Evolutionary conservation across 2,113 vertebrate species (phyloP), one percentile per base, ranked within the genome.

Genomic region (Scolopax mira): DNA sequence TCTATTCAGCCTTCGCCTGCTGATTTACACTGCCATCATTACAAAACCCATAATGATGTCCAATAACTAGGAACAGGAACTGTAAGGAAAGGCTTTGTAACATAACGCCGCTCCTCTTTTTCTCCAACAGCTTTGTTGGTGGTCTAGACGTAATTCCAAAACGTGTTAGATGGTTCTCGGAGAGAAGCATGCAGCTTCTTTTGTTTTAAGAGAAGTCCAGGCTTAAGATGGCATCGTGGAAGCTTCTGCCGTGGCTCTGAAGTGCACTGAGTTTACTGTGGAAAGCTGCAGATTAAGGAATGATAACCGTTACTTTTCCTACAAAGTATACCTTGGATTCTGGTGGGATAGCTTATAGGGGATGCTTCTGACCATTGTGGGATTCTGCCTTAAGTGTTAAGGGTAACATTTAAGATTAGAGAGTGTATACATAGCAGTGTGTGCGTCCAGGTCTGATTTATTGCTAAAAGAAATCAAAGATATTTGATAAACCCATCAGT

Each of bases 121-220:
- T 81, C 92, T 80, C 82, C 79, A 92, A 23, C 64, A 80, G 67
- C 95, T 96, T 88, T 95, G 88, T 94, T 97, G 96, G 97, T 97
- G 96, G 96, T 96, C 95, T 69, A 39, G 44, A 81, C 25, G 4
- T 73, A 48, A 71, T 89, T 94, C 87, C 54, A 84, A 79, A 95
- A 51, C 0, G 8, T 81, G 77, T 92, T 88, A 67, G 86, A 95
- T 66, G 60, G 11, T 89, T 94, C 78, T 85, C 13, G 0, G 77
- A 85, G 83, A 86, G 54, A 60, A 77, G 25, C 15, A 3, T 46
- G 72, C 65, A 57, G 79, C 42, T 61, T 81, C 78, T 94, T 88
- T 74, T 83, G 61, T 72, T 85, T 58, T n/a, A 70, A 48, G 87
- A 66, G 92, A 17, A 52, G 51, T 30, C n/a, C 35, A 90, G 80